Base-by-base conservation (phyloP, 2,797 vertebrate genomes). In the Spea hammondii region DNA sequence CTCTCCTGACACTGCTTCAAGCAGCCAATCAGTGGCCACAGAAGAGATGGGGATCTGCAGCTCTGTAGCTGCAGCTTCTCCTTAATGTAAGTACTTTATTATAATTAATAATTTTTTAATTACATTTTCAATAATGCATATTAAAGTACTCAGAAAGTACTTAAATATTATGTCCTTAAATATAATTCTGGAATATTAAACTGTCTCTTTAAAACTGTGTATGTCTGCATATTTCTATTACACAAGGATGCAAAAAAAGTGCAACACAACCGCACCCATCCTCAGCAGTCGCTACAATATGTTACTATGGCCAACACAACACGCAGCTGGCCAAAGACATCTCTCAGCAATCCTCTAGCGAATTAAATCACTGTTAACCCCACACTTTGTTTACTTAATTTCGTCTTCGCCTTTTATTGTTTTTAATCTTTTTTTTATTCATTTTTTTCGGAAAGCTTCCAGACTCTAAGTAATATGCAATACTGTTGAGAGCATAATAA, bases 241-340 rank as follows among this genome's bases (percentile, higher is more conserved):
- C 32, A 32, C 32, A 32, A 32, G 32, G 32, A 2, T 32, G 32
- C 32, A 32, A 32, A 32, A 32, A 45, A 9, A 11, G 14, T 60
- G 45, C 17, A 77, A 62, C 13, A 54, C 48, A 50, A 82, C 84
- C 79, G 84, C 78, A 84, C 84, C 82, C 84, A 83, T 79, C 62
- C 74, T 57, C 44, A 75, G 13, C 65, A 80, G 57, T 70, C 57
- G 64, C 44, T 79, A 60, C 51, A 72, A 86, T 82, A 87, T 64
- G 65, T 86, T 85, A 86, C 70, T 0, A 7, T 83, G 89, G 85
- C 86, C 88, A 88, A 86, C 78, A 88, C 79, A 91, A 88, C 80
- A 87, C 11, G 0, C 11, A 69, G 67, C 72, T 77, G 88, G 88
- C 87, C 89, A 91, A 89, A 80, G 86, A 83, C 79, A 84, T 84